phyloP scores from a whole-genome alignment of 2,888 invertebrate genomes.

The Lycia hirtaria region DNA sequence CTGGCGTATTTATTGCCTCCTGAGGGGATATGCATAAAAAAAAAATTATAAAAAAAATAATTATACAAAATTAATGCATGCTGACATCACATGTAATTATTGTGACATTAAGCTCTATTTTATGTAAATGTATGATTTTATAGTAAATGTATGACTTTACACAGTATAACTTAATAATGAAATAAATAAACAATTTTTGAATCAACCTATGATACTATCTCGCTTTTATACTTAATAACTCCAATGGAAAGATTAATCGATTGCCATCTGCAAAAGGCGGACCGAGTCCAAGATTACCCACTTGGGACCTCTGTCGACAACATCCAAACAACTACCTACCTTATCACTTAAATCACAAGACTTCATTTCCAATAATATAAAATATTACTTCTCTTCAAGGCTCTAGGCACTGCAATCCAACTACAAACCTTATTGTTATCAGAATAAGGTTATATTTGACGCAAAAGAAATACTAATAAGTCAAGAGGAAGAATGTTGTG shows the following conservation, averaged over 20 bases:
- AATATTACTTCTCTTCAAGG: neutral
- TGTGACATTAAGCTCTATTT: too few species aligned
- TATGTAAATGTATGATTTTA: too few species aligned
- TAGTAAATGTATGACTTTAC: too few species aligned
- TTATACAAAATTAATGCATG: too few species aligned
- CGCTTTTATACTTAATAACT: slow-evolving; percentile 55
- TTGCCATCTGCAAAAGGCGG: slow-evolving; percentile 75
- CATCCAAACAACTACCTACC: slow-evolving; percentile 38
- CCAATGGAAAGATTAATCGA: slow-evolving; percentile 77
- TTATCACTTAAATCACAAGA: slow-evolving; percentile 31
- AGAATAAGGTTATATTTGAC: neutral
- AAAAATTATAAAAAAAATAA: too few species aligned
- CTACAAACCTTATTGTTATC: neutral
- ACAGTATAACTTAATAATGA: too few species aligned
- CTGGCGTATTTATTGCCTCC: too few species aligned
- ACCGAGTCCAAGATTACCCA: slow-evolving; percentile 74
- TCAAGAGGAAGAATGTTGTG: slow-evolving; percentile 36
- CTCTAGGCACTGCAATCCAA: neutral
- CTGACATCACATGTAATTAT: too few species aligned
- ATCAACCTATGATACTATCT: slow-evolving; percentile 14
- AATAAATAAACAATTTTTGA: too few species aligned
- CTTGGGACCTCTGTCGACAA: slow-evolving; percentile 59
- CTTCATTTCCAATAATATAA: slow-evolving; percentile 2
- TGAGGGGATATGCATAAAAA: too few species aligned
- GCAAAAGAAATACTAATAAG: slow-evolving; percentile 44